Conservation (phyloP, 2,888 invertebrate genomes). For the Crocallis elinguaria region DNA sequence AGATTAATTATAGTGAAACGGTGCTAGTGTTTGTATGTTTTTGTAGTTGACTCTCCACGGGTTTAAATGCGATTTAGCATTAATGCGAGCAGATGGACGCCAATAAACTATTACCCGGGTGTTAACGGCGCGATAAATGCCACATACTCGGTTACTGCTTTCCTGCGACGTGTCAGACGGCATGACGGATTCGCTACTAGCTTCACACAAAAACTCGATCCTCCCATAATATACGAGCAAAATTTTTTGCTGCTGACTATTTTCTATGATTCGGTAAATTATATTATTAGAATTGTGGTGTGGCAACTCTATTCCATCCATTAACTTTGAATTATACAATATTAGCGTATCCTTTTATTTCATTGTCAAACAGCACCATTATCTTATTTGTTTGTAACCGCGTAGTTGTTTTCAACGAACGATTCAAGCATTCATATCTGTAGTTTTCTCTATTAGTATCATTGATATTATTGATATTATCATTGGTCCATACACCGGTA, state of each 20-base stretch:
- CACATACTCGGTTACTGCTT: slow-evolving; percentile 17
- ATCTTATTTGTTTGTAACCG: background rate
- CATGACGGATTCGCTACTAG: slow-evolving; percentile 2
- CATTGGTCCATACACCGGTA: too few species aligned
- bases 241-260: background rate
- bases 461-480: too few species aligned
- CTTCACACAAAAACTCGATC: slow-evolving; percentile 28
- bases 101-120: slow-evolving; percentile 59
- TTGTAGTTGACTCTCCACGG: slow-evolving; percentile 11
- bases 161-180: slow-evolving; percentile 7
- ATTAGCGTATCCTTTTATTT: background rate
- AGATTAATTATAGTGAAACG: background rate
- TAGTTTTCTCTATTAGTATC: too few species aligned
- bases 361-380: background rate
- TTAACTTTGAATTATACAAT: too few species aligned
- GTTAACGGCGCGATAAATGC: slow-evolving; percentile 51
- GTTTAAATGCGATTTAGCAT: slow-evolving; percentile 52
- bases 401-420: background rate
- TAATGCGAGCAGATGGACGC: slow-evolving; percentile 57
- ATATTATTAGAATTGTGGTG: too few species aligned
- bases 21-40: background rate
- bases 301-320: too few species aligned
- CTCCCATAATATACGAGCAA: background rate
- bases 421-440: background rate
- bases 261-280: too few species aligned